Conservation (phyloP, 2,888 invertebrate genomes). For the Poecilobothrus nobilitatus region DNA sequence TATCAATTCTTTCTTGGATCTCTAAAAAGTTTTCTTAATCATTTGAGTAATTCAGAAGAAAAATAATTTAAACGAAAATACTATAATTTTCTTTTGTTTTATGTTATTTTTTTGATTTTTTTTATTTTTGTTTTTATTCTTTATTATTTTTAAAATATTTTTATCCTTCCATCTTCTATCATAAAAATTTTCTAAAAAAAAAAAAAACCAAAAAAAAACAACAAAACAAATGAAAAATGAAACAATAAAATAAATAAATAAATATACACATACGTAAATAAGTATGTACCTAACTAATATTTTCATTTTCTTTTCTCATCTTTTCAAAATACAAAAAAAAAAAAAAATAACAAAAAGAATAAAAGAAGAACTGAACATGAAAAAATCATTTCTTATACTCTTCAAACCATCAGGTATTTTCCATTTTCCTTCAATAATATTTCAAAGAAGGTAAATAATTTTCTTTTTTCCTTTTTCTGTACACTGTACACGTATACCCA, state of each 20-base stretch:
- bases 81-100: too few species aligned
- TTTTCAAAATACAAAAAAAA: too few species aligned
- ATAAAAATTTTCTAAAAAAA: background rate
- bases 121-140: background rate
- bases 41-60: too few species aligned
- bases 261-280: background rate
- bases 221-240: background rate
- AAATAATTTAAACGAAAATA: too few species aligned
- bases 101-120: background rate
- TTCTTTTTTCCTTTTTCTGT: background rate
- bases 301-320: background rate
- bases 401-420: too few species aligned
- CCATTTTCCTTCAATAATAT: too few species aligned
- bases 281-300: background rate
- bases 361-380: too few species aligned
- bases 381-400: background rate
- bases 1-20: too few species aligned
- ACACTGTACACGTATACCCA: slow-evolving; percentile 4
- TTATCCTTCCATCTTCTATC: background rate
- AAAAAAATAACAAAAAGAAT: too few species aligned
- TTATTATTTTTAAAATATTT: background rate
- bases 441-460: too few species aligned
- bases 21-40: too few species aligned
- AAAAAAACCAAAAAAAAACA: too few species aligned
- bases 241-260: background rate